Evolutionary conservation across 1,140 invertebrate species (phyloP).

Genomic region (Cepaea nemoralis): DNA sequence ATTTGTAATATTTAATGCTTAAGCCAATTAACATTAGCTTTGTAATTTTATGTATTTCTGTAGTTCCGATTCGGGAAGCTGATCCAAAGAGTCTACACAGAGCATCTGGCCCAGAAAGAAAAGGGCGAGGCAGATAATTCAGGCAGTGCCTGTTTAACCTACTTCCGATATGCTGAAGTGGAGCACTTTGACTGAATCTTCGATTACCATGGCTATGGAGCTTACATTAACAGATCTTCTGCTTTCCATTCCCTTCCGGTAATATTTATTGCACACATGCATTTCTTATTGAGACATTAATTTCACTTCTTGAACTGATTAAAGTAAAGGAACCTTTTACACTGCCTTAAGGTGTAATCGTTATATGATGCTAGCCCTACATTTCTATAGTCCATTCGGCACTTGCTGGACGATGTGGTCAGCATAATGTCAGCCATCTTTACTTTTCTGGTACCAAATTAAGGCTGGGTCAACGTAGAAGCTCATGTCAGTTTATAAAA

Average conservation of each 20-base stretch:
- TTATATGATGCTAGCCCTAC: too few species aligned
- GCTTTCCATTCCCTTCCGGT: slow-evolving; percentile 1
- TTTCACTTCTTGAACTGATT: too few species aligned
- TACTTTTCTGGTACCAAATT: too few species aligned
- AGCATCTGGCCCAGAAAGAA: slow-evolving; percentile 45
- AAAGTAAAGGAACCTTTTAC: too few species aligned
- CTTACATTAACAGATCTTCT: background rate
- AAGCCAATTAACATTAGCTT: background rate
- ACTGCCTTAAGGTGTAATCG: too few species aligned
- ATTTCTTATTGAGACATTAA: too few species aligned
- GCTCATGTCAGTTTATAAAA: too few species aligned
- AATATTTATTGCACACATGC: too few species aligned
- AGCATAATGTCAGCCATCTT: too few species aligned
- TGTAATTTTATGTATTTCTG: background rate
- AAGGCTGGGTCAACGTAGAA: too few species aligned
- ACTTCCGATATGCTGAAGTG: slow-evolving; percentile 56
- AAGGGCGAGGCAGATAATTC: slow-evolving; percentile 18
- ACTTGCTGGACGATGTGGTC: too few species aligned
- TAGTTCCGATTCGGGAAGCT: slow-evolving; percentile 56
- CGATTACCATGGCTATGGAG: slow-evolving; percentile 47
- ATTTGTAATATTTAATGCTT: background rate
- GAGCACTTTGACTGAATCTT: slow-evolving; percentile 56
- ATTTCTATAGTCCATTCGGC: too few species aligned
- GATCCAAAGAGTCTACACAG: slow-evolving; percentile 51
- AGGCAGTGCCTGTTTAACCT: slow-evolving; percentile 1